Percentiles rank a stretch among this genome's conserved stretches.
These are phyloP conservation scores for Nomada fucata DNA, from an alignment of 2,888 invertebrate genomes.

Conservation along the genomic window DNA sequence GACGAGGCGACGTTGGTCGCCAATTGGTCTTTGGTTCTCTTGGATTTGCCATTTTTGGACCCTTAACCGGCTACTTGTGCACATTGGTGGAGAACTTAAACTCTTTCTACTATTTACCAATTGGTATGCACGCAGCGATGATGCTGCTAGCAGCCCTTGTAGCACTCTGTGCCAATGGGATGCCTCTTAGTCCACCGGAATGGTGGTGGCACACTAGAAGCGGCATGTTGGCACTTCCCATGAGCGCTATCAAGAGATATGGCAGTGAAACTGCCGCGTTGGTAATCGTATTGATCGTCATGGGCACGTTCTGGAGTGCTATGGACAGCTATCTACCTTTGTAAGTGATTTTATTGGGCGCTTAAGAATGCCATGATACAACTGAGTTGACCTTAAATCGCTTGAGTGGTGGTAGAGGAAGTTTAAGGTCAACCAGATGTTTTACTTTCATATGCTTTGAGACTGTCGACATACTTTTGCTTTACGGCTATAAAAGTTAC, in stretches of 20 bases:
- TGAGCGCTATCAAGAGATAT: slow-evolving; percentile 91
- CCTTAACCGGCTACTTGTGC: slow-evolving; percentile 84
- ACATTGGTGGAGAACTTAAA: slow-evolving; percentile 72
- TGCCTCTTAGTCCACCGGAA: slow-evolving; percentile 93
- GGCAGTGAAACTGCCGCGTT: slow-evolving; percentile 90
- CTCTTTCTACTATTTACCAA: slow-evolving; percentile 85
- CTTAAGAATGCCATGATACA: not conserved
- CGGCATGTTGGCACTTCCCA: slow-evolving; percentile 91
- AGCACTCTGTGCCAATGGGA: slow-evolving; percentile 84
- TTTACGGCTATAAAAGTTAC: not conserved
- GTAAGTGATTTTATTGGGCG: slow-evolving; percentile 83
- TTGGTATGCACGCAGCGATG: slow-evolving; percentile 85
- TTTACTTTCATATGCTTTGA: not conserved
- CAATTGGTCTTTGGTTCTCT: slow-evolving; percentile 91
- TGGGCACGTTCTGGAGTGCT: slow-evolving; percentile 92
- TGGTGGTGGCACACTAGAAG: slow-evolving; percentile 95
- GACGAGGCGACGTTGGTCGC: slow-evolving; percentile 91
- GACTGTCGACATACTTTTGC: not conserved
- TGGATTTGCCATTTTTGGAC: slow-evolving; percentile 90
- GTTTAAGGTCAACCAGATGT: not conserved
- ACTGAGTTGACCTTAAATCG: not conserved
- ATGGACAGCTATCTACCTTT: slow-evolving; percentile 91
- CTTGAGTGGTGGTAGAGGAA: not conserved
- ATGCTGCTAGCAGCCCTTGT: slow-evolving; percentile 85
- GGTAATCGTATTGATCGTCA: slow-evolving; percentile 88